Percentiles rank a stretch among this genome's conserved stretches.
phyloP scores from a whole-genome alignment of 2,113 vertebrate genomes.

The Hippoglossus stenolepis region DNA sequence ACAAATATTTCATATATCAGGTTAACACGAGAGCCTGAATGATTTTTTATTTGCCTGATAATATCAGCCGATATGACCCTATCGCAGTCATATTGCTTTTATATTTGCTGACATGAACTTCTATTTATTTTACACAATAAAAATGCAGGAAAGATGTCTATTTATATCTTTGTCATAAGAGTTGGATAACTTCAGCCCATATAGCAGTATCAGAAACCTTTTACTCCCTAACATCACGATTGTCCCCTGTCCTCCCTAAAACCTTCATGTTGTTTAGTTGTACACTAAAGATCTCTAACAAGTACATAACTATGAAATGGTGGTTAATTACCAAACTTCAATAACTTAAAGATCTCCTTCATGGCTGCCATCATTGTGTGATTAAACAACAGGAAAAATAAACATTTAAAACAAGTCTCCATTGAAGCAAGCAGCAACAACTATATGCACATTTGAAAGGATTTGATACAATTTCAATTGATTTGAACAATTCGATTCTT shows the following conservation, averaged over 20 bases:
- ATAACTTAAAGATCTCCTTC: neutral
- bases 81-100: too few relatives aligned
- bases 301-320: neutral
- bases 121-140: too few relatives aligned
- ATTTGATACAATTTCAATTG: neutral
- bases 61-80: too few relatives aligned
- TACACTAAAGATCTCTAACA: neutral
- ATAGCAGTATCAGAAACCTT: too few relatives aligned
- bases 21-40: neutral
- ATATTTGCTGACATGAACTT: too few relatives aligned
- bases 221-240: too few relatives aligned
- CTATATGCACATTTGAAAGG: neutral
- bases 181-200: too few relatives aligned
- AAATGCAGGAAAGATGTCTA: too few relatives aligned
- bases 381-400: neutral
- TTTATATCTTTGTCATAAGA: too few relatives aligned
- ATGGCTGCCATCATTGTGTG: neutral
- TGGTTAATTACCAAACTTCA: neutral
- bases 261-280: neutral
- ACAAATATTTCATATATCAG: neutral
- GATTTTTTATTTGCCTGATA: too few relatives aligned
- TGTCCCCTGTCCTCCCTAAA: neutral
- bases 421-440: neutral
- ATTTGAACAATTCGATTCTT: conserved; percentile 9
- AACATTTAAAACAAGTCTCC: neutral